These are phyloP conservation scores for Trachemys scripta DNA, from an alignment of 2,113 vertebrate species.

Conservation along the genomic window DNA sequence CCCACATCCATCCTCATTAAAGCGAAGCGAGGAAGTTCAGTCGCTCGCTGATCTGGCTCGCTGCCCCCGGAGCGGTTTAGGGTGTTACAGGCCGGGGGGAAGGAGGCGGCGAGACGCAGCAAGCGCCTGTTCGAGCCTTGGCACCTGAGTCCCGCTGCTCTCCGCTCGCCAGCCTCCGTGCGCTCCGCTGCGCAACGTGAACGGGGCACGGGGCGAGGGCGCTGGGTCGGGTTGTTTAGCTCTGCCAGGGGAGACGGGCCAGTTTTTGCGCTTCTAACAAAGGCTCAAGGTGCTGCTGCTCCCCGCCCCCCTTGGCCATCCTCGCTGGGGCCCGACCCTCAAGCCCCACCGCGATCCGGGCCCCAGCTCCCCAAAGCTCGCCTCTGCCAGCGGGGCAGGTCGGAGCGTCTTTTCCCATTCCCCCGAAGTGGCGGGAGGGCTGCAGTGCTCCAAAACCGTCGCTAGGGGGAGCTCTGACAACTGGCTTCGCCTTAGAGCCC, in stretches of 20 bases:
- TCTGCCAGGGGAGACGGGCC: not conserved
- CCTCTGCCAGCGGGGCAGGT: not conserved
- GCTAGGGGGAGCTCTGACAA: slow-evolving; percentile 77
- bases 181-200: not conserved
- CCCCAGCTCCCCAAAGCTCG: too few species aligned
- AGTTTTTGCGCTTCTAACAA: slow-evolving; percentile 9
- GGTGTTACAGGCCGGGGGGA: too few species aligned
- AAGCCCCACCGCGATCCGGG: too few species aligned
- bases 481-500: not conserved
- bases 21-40: not conserved
- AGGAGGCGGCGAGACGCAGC: too few species aligned
- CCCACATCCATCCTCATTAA: not conserved
- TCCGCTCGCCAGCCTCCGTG: not conserved
- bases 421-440: not conserved
- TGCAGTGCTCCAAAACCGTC: slow-evolving; percentile 17
- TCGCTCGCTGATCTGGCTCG: not conserved
- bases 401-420: slow-evolving; percentile 11
- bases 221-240: not conserved
- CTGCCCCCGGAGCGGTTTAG: not conserved
- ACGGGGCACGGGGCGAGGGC: not conserved
- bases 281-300: slow-evolving; percentile 34
- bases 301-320: not conserved
- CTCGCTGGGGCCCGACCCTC: too few species aligned
- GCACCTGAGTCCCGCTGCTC: not conserved
- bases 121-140: too few species aligned